phyloP scores from a whole-genome alignment of 2,113 vertebrate genomes.

The Melospiza georgiana region DNA sequence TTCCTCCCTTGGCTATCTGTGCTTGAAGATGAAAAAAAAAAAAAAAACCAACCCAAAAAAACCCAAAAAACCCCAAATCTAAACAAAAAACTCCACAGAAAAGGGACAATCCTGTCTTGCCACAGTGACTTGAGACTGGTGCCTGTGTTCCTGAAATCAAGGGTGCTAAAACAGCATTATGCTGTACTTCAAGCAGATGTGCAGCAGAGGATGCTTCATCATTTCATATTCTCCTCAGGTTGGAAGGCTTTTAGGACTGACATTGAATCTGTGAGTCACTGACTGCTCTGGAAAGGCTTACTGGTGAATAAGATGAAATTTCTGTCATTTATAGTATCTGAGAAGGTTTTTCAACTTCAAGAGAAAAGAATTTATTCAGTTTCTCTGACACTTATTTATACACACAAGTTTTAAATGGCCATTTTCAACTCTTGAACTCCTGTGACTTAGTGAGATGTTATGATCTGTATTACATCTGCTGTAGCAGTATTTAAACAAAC shows the following conservation, averaged over 20 bases:
- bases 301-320: background rate
- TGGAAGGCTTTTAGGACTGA: background rate
- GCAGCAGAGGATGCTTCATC: background rate
- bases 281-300: background rate
- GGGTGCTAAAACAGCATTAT: background rate
- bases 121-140: background rate
- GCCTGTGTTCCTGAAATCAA: background rate
- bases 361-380: background rate
- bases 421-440: conserved; percentile 15
- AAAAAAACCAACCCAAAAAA: too few relatives aligned
- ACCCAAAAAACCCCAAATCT: too few relatives aligned
- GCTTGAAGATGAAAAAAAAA: background rate
- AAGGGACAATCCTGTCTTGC: background rate
- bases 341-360: background rate
- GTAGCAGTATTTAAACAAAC: background rate
- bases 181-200: background rate
- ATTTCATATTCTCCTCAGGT: background rate
- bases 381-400: background rate
- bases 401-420: background rate
- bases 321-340: background rate
- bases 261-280: background rate
- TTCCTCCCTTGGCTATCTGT: background rate
- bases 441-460: background rate
- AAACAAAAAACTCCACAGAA: background rate
- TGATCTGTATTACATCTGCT: background rate